Evolutionary conservation across 2,113 vertebrate species (phyloP).

Genomic region (Misgurnus anguillicaudatus): DNA sequence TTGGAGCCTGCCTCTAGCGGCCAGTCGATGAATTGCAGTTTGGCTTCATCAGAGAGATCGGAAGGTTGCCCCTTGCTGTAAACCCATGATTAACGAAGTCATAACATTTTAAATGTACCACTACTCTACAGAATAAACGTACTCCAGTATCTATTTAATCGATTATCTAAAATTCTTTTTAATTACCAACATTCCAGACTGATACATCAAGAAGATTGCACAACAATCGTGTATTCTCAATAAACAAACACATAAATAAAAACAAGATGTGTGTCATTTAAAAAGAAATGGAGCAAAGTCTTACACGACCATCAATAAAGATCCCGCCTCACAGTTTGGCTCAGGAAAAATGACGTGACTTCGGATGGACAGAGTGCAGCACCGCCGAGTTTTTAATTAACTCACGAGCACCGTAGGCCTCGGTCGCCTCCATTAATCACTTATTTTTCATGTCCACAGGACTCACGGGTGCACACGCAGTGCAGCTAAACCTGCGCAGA

Average conservation of each 20-base stretch:
- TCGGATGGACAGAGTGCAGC: constrained; percentile 27
- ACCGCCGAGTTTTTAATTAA: constrained; percentile 48
- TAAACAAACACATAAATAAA: constrained; percentile 25
- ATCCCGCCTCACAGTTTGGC: background rate
- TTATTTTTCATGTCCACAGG: constrained; percentile 29
- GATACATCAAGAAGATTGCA: background rate
- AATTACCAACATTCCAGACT: background rate
- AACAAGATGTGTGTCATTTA: constrained; percentile 17
- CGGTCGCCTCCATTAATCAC: constrained; percentile 47
- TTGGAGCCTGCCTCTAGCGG: too few species aligned
- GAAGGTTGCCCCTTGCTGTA: too few species aligned
- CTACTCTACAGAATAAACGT: background rate
- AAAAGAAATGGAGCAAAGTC: background rate
- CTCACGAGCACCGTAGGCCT: constrained; percentile 2
- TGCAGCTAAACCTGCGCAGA: constrained; percentile 33
- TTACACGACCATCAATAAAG: background rate
- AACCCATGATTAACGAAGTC: background rate
- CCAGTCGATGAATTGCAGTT: too few species aligned
- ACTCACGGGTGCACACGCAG: background rate
- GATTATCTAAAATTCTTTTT: background rate
- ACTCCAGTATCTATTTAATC: too few species aligned
- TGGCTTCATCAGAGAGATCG: too few species aligned
- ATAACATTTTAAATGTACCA: constrained; percentile 3
- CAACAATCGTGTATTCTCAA: background rate
- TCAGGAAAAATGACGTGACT: constrained; percentile 4